These are phyloP conservation scores for Notodonta ziczac DNA, from an alignment of 2,888 invertebrate genomes.

Conservation along the genomic window DNA sequence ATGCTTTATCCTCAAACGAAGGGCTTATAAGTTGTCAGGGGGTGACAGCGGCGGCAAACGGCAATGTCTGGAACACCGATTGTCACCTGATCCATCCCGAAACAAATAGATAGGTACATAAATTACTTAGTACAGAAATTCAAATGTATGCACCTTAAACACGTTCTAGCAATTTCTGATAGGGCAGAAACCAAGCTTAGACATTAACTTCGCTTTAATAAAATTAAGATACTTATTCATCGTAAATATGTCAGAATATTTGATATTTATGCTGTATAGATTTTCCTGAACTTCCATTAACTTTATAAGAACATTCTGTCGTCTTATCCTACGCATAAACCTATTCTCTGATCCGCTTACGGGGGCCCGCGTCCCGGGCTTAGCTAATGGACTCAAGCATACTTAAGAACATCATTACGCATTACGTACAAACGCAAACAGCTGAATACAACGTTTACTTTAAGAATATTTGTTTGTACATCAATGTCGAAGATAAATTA, in stretches of 20 bases:
- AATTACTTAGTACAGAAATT: too few relatives aligned
- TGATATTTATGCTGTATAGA: constrained; percentile 20
- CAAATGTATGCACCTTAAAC: too few relatives aligned
- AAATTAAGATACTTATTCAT: too few relatives aligned
- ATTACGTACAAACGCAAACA: constrained; percentile 16
- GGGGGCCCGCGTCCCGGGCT: constrained; percentile 51
- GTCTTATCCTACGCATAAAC: constrained; percentile 62
- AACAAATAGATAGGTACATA: not conserved
- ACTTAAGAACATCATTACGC: constrained; percentile 38
- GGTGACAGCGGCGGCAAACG: constrained; percentile 33
- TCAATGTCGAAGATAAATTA: not conserved
- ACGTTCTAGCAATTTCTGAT: too few relatives aligned
- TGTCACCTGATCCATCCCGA: constrained; percentile 44
- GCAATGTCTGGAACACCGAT: constrained; percentile 45
- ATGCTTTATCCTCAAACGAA: constrained; percentile 45
- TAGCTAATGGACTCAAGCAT: constrained; percentile 63
- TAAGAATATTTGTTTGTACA: constrained; percentile 6
- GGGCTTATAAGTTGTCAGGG: constrained; percentile 50
- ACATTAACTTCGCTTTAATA: too few relatives aligned
- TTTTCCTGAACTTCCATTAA: constrained; percentile 49
- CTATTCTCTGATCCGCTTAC: constrained; percentile 66
- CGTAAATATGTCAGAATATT: too few relatives aligned
- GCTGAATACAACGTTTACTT: constrained; percentile 16
- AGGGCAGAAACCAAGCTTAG: too few relatives aligned
- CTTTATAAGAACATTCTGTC: constrained; percentile 53